Conservation (phyloP, 2,888 invertebrate species). For the Hyppa rectilinea region DNA sequence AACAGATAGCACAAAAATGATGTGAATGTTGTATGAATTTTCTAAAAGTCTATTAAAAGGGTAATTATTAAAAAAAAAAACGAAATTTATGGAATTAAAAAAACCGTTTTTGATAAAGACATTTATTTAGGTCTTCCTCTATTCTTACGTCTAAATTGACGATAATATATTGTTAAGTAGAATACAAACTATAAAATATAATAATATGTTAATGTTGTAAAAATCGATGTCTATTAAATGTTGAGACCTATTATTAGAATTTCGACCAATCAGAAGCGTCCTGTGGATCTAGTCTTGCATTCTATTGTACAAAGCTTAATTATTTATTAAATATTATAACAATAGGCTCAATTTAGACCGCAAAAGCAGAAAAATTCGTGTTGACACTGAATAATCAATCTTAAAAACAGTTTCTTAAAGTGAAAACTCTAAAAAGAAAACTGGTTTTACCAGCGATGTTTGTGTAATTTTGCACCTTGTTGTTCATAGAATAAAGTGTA, state of each 20-base stretch:
- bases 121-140: slow-evolving; percentile 8
- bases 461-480: neutral
- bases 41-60: neutral
- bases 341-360: neutral
- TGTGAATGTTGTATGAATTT: neutral
- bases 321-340: slow-evolving; percentile 13
- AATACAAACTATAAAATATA: neutral
- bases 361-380: neutral
- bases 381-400: neutral
- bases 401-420: neutral
- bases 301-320: slow-evolving; percentile 36
- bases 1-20: neutral
- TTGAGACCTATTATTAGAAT: neutral
- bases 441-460: neutral
- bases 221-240: slow-evolving; percentile 3
- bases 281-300: slow-evolving; percentile 29
- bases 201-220: slow-evolving; percentile 32
- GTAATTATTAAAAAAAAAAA: neutral
- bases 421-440: neutral
- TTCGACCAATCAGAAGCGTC: slow-evolving; percentile 1
- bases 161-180: slow-evolving; percentile 2
- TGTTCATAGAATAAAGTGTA: neutral
- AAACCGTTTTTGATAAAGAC: slow-evolving; percentile 22
- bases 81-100: neutral
- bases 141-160: slow-evolving; percentile 17